phyloP scores from a whole-genome alignment of 2,113 vertebrate genomes.

The Opisthocomus hoazin region DNA sequence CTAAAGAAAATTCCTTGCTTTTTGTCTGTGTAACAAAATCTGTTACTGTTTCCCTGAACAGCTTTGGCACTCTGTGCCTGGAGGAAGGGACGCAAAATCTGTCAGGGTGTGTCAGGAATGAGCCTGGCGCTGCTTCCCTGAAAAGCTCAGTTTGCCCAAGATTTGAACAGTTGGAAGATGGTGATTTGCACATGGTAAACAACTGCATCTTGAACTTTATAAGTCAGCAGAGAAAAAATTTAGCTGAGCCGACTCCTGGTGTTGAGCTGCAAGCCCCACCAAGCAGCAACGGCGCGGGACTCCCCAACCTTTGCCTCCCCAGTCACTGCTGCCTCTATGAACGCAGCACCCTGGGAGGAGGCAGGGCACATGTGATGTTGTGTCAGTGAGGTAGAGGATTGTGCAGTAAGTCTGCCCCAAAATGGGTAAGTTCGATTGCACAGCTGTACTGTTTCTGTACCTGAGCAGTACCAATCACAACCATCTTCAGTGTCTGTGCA shows the following conservation, averaged over 20 bases:
- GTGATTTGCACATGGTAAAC: neutral
- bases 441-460: neutral
- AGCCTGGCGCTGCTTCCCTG: neutral
- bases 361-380: neutral
- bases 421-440: neutral
- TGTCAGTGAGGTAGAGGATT: neutral
- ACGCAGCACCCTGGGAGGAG: neutral
- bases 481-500: neutral
- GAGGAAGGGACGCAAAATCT: neutral
- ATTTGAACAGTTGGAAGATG: neutral
- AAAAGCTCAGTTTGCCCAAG: neutral
- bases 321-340: too few relatives aligned
- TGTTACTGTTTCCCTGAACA: neutral
- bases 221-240: neutral
- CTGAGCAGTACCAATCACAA: neutral
- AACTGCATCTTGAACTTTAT: neutral
- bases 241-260: neutral
- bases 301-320: too few relatives aligned
- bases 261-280: neutral
- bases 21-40: constrained; percentile 16
- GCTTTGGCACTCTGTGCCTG: neutral
- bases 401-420: neutral
- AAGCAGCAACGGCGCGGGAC: neutral
- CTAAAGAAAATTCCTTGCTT: neutral
- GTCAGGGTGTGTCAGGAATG: neutral